Conservation (phyloP, 2,113 vertebrate species). For the Mormoops blainvillei region DNA sequence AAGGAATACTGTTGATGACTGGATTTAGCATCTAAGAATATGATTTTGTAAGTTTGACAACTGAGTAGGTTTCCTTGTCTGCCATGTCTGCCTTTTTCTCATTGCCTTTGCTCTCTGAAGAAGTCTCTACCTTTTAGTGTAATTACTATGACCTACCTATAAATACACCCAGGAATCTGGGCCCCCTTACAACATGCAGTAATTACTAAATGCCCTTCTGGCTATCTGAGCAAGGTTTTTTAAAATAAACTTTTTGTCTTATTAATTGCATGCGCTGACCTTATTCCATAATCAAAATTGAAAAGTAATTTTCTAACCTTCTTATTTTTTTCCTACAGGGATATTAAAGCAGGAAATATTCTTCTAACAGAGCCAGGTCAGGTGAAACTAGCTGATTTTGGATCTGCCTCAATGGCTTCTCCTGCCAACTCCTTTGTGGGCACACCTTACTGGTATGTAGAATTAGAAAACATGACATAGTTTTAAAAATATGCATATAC, state of each 20-base stretch:
- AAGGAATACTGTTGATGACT: not conserved
- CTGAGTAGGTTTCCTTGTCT: not conserved
- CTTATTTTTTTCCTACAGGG: slow-evolving; percentile 81
- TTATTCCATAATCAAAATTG: slow-evolving; percentile 52
- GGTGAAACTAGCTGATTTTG: slow-evolving; percentile 98
- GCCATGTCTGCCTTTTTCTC: slow-evolving; percentile 36
- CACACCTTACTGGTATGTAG: slow-evolving; percentile 96
- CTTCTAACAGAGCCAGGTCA: slow-evolving; percentile 98
- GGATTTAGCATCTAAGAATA: slow-evolving; percentile 1
- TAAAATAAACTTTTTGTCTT: slow-evolving; percentile 51
- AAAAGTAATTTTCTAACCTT: slow-evolving; percentile 42
- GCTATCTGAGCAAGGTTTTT: slow-evolving; percentile 36
- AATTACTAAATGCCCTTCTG: slow-evolving; percentile 55
- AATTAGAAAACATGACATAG: not conserved
- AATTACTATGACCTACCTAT: slow-evolving; percentile 49
- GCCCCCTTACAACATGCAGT: slow-evolving; percentile 22
- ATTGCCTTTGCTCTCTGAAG: slow-evolving; percentile 8
- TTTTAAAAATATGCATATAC: not conserved
- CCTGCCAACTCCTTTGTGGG: slow-evolving; percentile 99
- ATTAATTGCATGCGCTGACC: slow-evolving; percentile 69
- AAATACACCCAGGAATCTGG: slow-evolving; percentile 39
- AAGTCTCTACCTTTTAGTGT: slow-evolving; percentile 36
- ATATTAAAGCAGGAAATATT: slow-evolving; percentile 99
- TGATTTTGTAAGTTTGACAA: not conserved
- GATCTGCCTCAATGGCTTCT: slow-evolving; percentile 96